phyloP scores from a whole-genome alignment of 2,113 vertebrate genomes.

The Pontoporia blainvillei region DNA sequence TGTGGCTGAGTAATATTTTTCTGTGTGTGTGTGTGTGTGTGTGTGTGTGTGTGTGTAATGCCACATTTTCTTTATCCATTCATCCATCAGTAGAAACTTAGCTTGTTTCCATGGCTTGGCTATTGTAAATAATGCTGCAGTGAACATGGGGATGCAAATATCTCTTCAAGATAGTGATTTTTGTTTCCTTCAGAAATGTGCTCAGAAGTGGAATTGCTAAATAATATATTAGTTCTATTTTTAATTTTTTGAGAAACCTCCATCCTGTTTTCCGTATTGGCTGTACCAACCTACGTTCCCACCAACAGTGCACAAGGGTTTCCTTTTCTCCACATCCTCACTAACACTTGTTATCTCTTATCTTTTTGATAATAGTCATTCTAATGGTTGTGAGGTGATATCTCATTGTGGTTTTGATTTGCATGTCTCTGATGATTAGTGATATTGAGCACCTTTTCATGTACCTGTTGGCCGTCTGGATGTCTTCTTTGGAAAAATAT shows the following conservation, averaged over 20 bases:
- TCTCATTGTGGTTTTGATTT: background rate
- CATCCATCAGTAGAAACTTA: background rate
- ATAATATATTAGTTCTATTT: background rate
- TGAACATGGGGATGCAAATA: background rate
- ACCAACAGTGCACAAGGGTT: background rate
- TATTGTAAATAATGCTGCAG: background rate
- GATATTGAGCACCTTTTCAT: background rate
- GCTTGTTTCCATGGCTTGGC: background rate
- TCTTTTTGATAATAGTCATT: background rate
- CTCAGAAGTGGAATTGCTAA: background rate
- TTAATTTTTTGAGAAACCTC: background rate
- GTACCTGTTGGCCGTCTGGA: background rate
- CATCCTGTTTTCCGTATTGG: background rate
- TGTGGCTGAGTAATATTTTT: background rate
- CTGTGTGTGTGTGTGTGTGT: background rate
- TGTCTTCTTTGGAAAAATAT: background rate
- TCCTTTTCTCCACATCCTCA: background rate
- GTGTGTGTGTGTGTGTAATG: background rate
- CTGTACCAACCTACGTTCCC: background rate
- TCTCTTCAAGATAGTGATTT: background rate
- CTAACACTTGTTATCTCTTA: background rate
- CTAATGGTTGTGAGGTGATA: fast-evolving
- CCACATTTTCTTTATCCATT: background rate
- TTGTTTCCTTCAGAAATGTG: background rate
- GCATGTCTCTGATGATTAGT: background rate